Conservation (phyloP, 92 coral and sea anemone species). For the Pocillopora grandis region DNA sequence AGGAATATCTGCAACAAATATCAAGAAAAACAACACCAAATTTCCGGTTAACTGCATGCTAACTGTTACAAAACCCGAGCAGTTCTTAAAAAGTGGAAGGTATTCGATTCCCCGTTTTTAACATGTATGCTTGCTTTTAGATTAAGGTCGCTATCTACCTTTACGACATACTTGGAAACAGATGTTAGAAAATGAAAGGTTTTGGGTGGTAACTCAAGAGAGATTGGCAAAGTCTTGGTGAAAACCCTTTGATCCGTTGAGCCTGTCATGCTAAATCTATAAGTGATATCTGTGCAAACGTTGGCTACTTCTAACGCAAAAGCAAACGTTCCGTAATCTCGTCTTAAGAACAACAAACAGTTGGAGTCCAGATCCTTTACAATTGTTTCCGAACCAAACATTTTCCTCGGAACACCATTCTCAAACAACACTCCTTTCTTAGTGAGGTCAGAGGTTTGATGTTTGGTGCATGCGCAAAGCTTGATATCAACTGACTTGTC, state of each 20-base stretch:
- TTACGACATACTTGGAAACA: not conserved
- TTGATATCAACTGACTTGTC: conserved; percentile 72
- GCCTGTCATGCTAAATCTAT: conserved; percentile 9
- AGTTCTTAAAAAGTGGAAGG: not conserved
- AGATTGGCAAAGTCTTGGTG: not conserved
- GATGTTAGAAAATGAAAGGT: conserved; percentile 27
- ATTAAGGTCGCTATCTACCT: not conserved
- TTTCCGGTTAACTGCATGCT: too few species aligned
- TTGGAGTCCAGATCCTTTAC: conserved; percentile 8
- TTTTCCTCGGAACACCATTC: conserved; percentile 1
- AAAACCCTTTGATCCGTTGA: conserved; percentile 10
- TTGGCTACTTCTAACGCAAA: conserved; percentile 33
- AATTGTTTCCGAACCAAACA: conserved; percentile 28
- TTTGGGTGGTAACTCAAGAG: not conserved
- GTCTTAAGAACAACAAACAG: conserved; percentile 13
- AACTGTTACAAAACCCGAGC: not conserved
- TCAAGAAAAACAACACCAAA: too few species aligned
- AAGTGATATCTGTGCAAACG: conserved; percentile 16
- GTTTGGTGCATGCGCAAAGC: conserved; percentile 78
- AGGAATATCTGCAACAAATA: too few species aligned
- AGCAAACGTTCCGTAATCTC: conserved; percentile 1
- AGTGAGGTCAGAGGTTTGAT: not conserved
- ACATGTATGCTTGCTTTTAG: conserved; percentile 5
- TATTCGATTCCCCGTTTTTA: not conserved
- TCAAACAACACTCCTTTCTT: not conserved